phyloP scores from a whole-genome alignment of 1,140 invertebrate species.

The Whitmania pigra region DNA sequence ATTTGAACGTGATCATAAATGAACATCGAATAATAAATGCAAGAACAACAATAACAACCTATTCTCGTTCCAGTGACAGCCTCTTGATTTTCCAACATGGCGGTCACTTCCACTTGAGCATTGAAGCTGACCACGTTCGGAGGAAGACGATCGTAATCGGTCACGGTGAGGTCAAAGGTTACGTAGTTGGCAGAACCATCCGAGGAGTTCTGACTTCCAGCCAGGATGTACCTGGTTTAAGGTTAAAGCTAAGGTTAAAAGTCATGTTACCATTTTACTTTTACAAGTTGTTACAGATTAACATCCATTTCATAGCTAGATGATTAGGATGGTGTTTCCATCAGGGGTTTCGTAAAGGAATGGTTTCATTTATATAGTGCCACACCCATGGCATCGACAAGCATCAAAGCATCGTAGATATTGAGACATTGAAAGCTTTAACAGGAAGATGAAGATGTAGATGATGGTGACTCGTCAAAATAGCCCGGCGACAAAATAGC shows the following conservation, averaged over 20 bases:
- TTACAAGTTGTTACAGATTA: no score
- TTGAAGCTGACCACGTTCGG: conserved; percentile 36
- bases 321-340: neutral
- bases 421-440: no score
- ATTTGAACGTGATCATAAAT: no score
- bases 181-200: conserved; percentile 40
- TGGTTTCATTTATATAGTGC: neutral
- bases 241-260: neutral
- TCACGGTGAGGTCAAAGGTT: conserved; percentile 38
- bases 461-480: no score
- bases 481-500: no score
- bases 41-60: neutral
- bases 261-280: no score
- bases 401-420: no score
- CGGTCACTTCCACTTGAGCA: conserved; percentile 37
- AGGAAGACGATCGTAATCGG: conserved; percentile 32
- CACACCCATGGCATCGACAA: no score
- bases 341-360: neutral
- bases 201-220: conserved; percentile 39
- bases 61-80: conserved; percentile 37
- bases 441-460: no score
- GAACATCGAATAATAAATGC: no score
- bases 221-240: conserved; percentile 32
- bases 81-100: conserved; percentile 38
- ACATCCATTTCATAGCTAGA: no score